Evolutionary conservation across 2,888 invertebrate genomes (phyloP).

Genomic region (Lordiphosa fenestrarum): DNA sequence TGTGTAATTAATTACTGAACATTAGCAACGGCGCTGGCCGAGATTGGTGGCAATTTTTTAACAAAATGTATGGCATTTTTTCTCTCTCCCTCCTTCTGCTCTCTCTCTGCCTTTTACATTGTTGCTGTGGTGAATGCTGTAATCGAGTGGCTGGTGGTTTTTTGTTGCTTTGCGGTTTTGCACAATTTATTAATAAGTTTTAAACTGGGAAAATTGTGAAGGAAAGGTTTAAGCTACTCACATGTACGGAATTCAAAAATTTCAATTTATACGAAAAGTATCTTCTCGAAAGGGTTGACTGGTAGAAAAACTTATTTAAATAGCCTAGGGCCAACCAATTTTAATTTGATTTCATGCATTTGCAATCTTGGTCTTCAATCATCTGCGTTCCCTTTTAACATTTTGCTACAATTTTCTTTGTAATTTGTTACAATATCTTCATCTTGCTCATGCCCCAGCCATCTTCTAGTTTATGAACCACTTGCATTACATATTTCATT

Average conservation of each 20-base stretch:
- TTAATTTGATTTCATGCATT: no score
- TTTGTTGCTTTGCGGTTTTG: constrained; percentile 1
- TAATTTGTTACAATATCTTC: constrained; percentile 5
- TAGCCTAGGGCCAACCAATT: no score
- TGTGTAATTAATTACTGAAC: constrained; percentile 57
- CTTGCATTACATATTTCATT: constrained; percentile 21
- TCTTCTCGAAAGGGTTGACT: no score
- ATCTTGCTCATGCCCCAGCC: background rate
- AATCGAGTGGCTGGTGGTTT: background rate
- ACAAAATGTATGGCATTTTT: constrained; percentile 11
- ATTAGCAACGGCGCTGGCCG: constrained; percentile 36
- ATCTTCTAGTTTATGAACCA: constrained; percentile 3
- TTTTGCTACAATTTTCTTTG: no score
- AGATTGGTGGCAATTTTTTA: constrained; percentile 41
- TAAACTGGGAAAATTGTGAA: background rate
- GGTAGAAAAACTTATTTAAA: no score
- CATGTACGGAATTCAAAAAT: no score
- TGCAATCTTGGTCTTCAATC: no score
- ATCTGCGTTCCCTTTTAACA: no score
- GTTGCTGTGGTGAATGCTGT: background rate
- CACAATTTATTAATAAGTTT: background rate
- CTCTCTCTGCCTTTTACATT: background rate
- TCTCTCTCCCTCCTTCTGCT: background rate
- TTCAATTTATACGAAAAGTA: no score
- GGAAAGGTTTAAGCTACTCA: no score